Evolutionary conservation across 1,140 invertebrate genomes (phyloP).

Genomic region (Cotesia typhae): DNA sequence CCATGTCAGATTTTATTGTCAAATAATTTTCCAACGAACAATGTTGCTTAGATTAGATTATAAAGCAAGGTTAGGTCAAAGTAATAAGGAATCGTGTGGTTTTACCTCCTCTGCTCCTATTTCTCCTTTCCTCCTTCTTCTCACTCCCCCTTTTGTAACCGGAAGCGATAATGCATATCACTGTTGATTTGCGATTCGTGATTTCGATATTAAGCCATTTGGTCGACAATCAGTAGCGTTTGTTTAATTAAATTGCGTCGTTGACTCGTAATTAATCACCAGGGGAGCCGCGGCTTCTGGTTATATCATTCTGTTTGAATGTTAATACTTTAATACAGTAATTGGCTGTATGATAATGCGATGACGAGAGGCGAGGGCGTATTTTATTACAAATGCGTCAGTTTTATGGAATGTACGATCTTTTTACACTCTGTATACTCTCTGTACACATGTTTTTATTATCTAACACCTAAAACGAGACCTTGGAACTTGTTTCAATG

Average conservation of each 20-base stretch:
- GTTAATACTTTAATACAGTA: not conserved
- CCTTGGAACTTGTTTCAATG: no score
- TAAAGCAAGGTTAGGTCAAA: not conserved
- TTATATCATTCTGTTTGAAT: not conserved
- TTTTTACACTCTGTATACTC: not conserved
- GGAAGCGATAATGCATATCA: not conserved
- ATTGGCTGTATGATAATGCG: not conserved
- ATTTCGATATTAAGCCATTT: no score
- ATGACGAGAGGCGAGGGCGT: constrained; percentile 13
- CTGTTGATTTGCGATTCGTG: no score
- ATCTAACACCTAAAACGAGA: no score
- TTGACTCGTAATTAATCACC: no score
- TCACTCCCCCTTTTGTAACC: not conserved
- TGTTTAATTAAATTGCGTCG: not conserved
- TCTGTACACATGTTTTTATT: no score
- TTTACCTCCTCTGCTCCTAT: not conserved
- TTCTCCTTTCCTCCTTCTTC: not conserved
- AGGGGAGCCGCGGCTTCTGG: no score
- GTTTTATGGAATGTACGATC: not conserved
- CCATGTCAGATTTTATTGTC: not conserved
- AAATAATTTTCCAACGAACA: not conserved
- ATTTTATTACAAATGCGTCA: constrained; percentile 17
- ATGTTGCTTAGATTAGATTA: constrained; percentile 9
- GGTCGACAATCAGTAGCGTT: not conserved
- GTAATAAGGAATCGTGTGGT: constrained; percentile 25